Conservation (phyloP, 2,888 invertebrate species). For the Deroplatys truncata region DNA sequence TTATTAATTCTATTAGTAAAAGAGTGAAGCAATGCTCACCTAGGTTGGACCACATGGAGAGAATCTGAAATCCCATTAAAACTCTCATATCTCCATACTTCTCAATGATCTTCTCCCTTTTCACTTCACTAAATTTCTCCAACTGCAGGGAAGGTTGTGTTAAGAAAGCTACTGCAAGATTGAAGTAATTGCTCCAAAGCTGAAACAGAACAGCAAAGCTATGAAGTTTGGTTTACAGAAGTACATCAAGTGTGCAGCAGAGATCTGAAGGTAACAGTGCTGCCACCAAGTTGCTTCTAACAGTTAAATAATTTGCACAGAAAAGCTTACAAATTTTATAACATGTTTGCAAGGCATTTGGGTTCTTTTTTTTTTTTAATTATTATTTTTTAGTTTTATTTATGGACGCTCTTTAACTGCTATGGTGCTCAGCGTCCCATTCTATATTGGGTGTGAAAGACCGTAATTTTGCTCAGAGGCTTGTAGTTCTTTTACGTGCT, state of each 20-base stretch:
- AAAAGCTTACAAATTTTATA: too few relatives aligned
- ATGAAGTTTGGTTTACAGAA: constrained; percentile 53
- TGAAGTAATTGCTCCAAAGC: constrained; percentile 74
- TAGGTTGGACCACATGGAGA: constrained; percentile 87
- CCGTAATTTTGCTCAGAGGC: too few relatives aligned
- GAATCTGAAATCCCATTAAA: constrained; percentile 85
- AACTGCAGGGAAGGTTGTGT: constrained; percentile 77
- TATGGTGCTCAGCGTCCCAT: too few relatives aligned
- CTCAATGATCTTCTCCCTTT: constrained; percentile 70
- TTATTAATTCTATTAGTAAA: too few relatives aligned
- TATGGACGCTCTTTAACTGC: too few relatives aligned
- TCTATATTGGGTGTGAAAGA: too few relatives aligned
- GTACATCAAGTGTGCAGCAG: not conserved
- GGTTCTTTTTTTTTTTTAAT: too few relatives aligned
- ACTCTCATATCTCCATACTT: constrained; percentile 89
- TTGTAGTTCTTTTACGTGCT: too few relatives aligned
- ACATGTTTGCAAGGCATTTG: too few relatives aligned
- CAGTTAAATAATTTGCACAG: constrained; percentile 5
- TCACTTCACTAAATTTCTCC: constrained; percentile 76
- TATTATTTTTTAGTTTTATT: too few relatives aligned
- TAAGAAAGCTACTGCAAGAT: constrained; percentile 72
- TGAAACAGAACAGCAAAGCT: constrained; percentile 43
- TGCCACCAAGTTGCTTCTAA: constrained; percentile 9
- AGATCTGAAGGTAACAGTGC: too few relatives aligned
- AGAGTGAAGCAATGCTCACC: constrained; percentile 46